Evolutionary conservation across 2,797 vertebrate genomes (phyloP).

Genomic region (Enteromius anoplus): DNA sequence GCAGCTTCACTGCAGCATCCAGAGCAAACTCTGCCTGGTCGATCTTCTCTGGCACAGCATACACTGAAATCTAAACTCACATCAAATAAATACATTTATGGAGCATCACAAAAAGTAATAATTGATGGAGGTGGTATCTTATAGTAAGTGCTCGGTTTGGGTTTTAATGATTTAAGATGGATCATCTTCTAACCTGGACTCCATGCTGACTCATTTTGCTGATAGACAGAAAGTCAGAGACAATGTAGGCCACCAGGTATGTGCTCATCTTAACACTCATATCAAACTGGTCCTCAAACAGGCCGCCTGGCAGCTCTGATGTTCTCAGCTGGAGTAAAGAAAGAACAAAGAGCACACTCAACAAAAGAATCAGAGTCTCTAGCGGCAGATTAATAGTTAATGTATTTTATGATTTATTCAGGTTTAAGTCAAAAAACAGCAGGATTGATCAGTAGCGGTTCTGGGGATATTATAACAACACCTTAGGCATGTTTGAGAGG

Average conservation of each 20-base stretch:
- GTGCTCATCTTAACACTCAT: slow-evolving; percentile 92
- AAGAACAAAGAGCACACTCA: not conserved
- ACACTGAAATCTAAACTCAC: slow-evolving; percentile 84
- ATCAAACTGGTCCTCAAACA: slow-evolving; percentile 90
- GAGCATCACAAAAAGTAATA: not conserved
- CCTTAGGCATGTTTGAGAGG: slow-evolving; percentile 91
- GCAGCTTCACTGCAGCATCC: slow-evolving; percentile 85
- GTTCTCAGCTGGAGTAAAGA: slow-evolving; percentile 78
- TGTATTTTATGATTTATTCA: slow-evolving; percentile 15
- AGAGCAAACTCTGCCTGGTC: slow-evolving; percentile 84
- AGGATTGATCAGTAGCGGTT: not conserved
- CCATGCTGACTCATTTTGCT: slow-evolving; percentile 84
- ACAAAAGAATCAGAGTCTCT: not conserved
- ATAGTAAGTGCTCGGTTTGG: not conserved
- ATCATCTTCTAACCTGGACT: slow-evolving; percentile 79
- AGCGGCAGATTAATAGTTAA: not conserved
- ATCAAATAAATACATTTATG: slow-evolving; percentile 10
- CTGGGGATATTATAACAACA: slow-evolving; percentile 59
- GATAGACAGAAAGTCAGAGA: slow-evolving; percentile 90
- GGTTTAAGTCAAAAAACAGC: not conserved
- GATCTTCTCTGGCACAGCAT: slow-evolving; percentile 87
- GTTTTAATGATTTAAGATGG: not conserved
- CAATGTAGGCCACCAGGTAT: slow-evolving; percentile 90
- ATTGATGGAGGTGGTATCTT: not conserved
- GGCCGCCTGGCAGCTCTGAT: slow-evolving; percentile 72